Percentiles rank a stretch among this genome's conserved stretches.
phyloP scores from a whole-genome alignment of 2,888 invertebrate genomes.

The Meiosimyza decipiens region DNA sequence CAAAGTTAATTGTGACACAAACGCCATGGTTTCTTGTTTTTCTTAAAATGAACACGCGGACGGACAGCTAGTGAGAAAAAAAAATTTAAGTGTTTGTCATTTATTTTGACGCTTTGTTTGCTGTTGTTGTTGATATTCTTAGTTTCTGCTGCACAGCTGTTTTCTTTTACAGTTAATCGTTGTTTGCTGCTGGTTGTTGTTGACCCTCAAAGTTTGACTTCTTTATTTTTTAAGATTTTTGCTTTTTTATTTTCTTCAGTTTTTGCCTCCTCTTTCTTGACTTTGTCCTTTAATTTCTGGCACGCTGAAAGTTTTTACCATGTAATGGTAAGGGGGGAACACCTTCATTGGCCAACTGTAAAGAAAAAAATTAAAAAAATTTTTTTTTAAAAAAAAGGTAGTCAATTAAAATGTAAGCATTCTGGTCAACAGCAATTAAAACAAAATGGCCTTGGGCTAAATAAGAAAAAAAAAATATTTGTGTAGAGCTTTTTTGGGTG shows the following conservation, averaged over 20 bases:
- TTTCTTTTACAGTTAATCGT: conserved; percentile 35
- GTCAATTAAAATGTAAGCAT: conserved; percentile 19
- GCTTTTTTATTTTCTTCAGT: conserved; percentile 6
- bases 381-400: conserved; percentile 18
- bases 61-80: conserved; percentile 1
- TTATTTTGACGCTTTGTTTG: conserved; percentile 31
- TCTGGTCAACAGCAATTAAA: background rate
- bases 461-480: background rate
- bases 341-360: conserved; percentile 57
- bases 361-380: conserved; percentile 25
- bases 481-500: background rate
- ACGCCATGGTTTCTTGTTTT: conserved; percentile 15
- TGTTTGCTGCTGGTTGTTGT: conserved; percentile 26
- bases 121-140: conserved; percentile 16
- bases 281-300: conserved; percentile 53
- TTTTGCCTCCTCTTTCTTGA: conserved; percentile 6
- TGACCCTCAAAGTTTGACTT: conserved; percentile 37
- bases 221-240: conserved; percentile 23
- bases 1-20: conserved; percentile 45
- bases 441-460: conserved; percentile 4
- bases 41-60: conserved; percentile 10
- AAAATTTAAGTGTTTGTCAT: conserved; percentile 14
- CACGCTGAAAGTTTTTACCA: conserved; percentile 58
- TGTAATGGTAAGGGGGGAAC: conserved; percentile 57
- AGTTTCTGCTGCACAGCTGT: conserved; percentile 33